Evolutionary conservation across 2,797 vertebrate species (phyloP), one percentile per base, ranked within the genome.

Genomic region (Podarcis siculus): DNA sequence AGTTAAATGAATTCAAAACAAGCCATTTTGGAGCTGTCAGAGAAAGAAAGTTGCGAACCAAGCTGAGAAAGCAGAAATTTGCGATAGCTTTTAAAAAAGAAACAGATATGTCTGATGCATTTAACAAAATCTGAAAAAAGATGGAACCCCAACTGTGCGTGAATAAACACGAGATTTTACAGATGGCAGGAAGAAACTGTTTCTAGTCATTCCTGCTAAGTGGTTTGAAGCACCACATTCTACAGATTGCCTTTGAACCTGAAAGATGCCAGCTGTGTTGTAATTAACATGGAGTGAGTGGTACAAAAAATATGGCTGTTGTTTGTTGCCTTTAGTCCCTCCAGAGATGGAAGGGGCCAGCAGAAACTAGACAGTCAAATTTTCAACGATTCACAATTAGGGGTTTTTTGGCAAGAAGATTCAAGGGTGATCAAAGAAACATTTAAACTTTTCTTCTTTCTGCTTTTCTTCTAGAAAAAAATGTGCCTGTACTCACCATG

Each of bases 261-360:
- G 9, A 71, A 66, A 0, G 64, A 37, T 37, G 64, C 89, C 89
- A 82, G 86, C 91, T 91, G 93, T 81, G 90, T 81, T 86, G 79
- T 89, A 75, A 92, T 93, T 92, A 92, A 89, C 80, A 21, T 66
- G 58, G 73, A 75, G 61, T 32, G 77, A 64, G 73, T 89, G 92
- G 87, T n/a, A 9, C 78, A 87, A 83, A 91, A 89, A 92, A 90
- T 79, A 87, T 32, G 64, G 58, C 87, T 87, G 86, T 92, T 75
- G 7, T 91, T 86, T 13, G 1, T 13, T 91, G 72, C 73, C 83
- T 75, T 25, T 85, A 37, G 58, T 82, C 75, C 39, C 2, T 3
- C n/a, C 3, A 0, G n/a, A 75, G 86, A 73, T 32, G 37, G 32
- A 23, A 61, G 27, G 32, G 86, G 67, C 30, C 86, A 87, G 87